These are phyloP conservation scores for Dendrolimus pini DNA, from an alignment of 2,888 invertebrate genomes.

Conservation along the genomic window DNA sequence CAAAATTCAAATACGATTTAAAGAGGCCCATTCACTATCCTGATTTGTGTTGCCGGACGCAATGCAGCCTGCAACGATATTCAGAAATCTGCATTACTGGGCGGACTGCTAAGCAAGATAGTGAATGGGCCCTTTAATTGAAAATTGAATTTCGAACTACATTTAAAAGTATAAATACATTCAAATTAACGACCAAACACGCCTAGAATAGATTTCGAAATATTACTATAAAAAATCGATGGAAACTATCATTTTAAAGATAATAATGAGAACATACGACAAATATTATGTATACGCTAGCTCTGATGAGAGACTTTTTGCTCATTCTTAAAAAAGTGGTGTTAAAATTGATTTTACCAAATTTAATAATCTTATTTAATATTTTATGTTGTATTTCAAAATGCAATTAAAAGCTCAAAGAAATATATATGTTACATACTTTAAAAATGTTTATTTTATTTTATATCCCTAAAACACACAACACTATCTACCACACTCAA, in stretches of 20 bases:
- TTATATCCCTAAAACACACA: constrained; percentile 13
- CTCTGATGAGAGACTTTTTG: constrained; percentile 78
- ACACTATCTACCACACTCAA: no score
- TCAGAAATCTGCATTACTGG: no score
- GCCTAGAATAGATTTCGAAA: neutral
- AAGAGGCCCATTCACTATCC: no score
- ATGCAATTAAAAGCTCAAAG: constrained; percentile 91
- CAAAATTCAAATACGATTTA: neutral
- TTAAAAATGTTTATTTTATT: constrained; percentile 64
- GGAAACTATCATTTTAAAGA: constrained; percentile 78
- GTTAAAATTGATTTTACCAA: constrained; percentile 84
- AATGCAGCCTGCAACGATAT: no score
- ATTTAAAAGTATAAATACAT: constrained; percentile 16
- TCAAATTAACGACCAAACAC: neutral
- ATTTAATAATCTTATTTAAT: constrained; percentile 87
- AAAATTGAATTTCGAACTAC: constrained; percentile 20
- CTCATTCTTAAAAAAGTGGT: constrained; percentile 77
- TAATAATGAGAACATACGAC: constrained; percentile 77
- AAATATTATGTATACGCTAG: constrained; percentile 87
- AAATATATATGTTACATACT: constrained; percentile 91
- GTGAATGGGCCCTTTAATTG: constrained; percentile 6
- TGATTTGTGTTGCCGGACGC: no score
- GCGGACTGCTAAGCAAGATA: neutral
- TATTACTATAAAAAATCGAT: constrained; percentile 43
- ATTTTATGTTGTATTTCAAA: constrained; percentile 90